Conservation (phyloP, 64 coral and sea anemone genomes). For the Pocillopora damicornis region DNA sequence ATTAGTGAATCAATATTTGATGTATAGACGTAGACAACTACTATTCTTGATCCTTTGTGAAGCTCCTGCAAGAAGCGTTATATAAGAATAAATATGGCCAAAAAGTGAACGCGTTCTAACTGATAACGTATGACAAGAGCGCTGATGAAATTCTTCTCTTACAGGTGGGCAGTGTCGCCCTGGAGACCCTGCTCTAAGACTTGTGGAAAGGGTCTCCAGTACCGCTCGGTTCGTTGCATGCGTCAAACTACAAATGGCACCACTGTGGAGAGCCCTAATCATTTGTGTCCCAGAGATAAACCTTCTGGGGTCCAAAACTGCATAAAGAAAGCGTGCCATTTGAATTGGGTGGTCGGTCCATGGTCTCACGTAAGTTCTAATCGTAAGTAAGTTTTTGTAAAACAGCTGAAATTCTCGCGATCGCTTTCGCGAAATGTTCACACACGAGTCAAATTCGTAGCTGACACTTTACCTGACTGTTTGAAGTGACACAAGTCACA, state of each 20-base stretch:
- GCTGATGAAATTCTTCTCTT: background rate
- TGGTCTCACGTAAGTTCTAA: slow-evolving; percentile 45
- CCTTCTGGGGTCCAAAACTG: slow-evolving; percentile 53
- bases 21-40: too few species aligned
- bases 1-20: too few species aligned
- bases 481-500: too few species aligned
- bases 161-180: slow-evolving; percentile 49
- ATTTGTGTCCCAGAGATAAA: slow-evolving; percentile 45
- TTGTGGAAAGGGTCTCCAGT: slow-evolving; percentile 43
- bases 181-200: slow-evolving; percentile 46
- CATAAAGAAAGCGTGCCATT: slow-evolving; percentile 45
- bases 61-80: too few species aligned
- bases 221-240: slow-evolving; percentile 27
- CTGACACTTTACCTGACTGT: too few species aligned
- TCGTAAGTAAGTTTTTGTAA: too few species aligned
- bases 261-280: background rate
- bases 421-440: too few species aligned
- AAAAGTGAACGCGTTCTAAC: too few species aligned
- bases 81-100: too few species aligned
- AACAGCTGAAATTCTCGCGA: too few species aligned
- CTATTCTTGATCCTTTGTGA: too few species aligned
- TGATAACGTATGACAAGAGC: background rate
- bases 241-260: slow-evolving; percentile 32
- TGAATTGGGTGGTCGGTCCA: slow-evolving; percentile 34
- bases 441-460: too few species aligned